Evolutionary conservation across 2,888 invertebrate species (phyloP), one percentile per base, ranked within the genome.

Genomic region (Thereva nobilitata): DNA sequence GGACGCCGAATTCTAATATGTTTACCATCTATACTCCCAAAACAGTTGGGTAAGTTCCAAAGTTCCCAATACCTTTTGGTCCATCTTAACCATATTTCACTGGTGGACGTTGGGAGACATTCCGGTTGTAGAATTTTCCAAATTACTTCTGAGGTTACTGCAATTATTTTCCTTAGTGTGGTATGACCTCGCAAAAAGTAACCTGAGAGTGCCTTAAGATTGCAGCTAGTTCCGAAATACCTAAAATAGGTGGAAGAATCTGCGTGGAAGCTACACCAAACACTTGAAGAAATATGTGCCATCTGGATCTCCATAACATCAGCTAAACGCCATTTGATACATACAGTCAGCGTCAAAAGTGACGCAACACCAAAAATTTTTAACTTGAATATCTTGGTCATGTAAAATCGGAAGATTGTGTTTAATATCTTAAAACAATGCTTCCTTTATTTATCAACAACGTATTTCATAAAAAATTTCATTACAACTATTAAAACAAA

Each of bases 11-110:
- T 12, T 44, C 44, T 59, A 10, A 59, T 44, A 59, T 45, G 59
- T 44, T 59, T 59, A 1, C 59, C 59, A 44, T 59, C n/a, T n/a
- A n/a, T n/a, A n/a, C n/a, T n/a, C n/a, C 59, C 59, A 59, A 44
- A 1, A 4, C 45, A 59, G 59, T 59, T 59, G 7, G 45, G 59
- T 44, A 59, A 44, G 8, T 44, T 44, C 45, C 45, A 59, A 4
- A 45, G n/a, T 12, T 59, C 44, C 23, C 23, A 59, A 35, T 44
- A 59, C 34, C 59, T 44, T 59, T 44, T 44, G 44, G 42, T n/a
- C 59, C 3, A 41, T 2, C 4, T 4, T 44, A 34, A 44, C 59
- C 45, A 59, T 44, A 34, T 44, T 12, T 44, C 44, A 12, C 12
- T 44, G 12, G 34, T 44, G n/a, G 45, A 44, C 4, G 41, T 59